Evolutionary conservation across 2,888 invertebrate species (phyloP).

Genomic region (Blera fallax): DNA sequence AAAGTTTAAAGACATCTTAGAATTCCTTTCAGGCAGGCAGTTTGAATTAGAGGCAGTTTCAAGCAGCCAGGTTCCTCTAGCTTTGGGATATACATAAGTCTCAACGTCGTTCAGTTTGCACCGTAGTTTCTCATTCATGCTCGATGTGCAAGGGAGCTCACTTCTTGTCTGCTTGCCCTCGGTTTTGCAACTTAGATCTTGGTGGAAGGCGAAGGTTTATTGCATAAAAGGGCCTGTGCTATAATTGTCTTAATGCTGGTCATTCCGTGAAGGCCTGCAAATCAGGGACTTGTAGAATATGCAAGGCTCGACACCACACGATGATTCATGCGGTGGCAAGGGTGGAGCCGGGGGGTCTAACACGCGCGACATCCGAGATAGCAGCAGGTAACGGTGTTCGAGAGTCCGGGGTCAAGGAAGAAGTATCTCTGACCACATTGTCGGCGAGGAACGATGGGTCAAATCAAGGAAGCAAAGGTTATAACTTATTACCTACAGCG

Average conservation of each 20-base stretch:
- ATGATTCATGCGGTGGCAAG: background rate
- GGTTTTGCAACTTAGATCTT: background rate
- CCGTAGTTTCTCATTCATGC: background rate
- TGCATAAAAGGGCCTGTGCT: slow-evolving; percentile 5
- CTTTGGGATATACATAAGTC: background rate
- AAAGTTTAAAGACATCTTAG: background rate
- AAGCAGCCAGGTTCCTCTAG: background rate
- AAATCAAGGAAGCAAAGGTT: background rate
- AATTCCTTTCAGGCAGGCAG: background rate
- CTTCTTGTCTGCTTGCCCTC: background rate
- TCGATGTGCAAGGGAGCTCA: background rate
- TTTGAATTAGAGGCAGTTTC: slow-evolving; percentile 2
- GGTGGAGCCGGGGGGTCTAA: background rate
- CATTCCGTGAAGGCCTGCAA: slow-evolving; percentile 8
- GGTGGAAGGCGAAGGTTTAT: background rate
- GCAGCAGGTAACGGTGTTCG: no score
- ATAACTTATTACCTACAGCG: slow-evolving; percentile 4
- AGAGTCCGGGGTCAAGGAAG: no score
- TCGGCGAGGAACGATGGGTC: background rate
- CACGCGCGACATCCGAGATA: no score
- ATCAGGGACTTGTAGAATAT: background rate
- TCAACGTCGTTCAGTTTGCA: background rate
- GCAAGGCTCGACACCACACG: background rate
- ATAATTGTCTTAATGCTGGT: slow-evolving; percentile 5
- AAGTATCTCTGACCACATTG: background rate